phyloP scores from a whole-genome alignment of 2,888 invertebrate species.

The Eristalis tenax region DNA sequence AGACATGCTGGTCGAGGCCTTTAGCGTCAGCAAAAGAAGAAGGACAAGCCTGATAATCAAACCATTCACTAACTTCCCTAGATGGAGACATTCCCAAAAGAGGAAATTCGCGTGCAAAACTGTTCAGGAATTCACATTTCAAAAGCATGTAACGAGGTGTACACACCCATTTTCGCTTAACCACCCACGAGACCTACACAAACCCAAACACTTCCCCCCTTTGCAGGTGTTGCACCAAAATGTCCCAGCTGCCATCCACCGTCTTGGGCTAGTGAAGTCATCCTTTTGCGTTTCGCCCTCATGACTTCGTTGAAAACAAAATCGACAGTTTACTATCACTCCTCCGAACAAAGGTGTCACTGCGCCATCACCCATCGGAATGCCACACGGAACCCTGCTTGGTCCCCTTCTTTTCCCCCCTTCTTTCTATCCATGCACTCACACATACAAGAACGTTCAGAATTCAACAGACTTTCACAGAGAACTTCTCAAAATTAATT shows the following conservation, averaged over 20 bases:
- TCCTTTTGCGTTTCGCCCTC: background rate
- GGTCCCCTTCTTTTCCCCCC: background rate
- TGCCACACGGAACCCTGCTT: conserved; percentile 7
- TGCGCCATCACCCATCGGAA: background rate
- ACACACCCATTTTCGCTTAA: background rate
- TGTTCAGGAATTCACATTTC: too few relatives aligned
- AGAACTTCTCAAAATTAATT: conserved; percentile 59
- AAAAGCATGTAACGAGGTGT: background rate
- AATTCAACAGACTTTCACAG: background rate
- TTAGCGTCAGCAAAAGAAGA: too few relatives aligned
- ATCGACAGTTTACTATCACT: background rate
- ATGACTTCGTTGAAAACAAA: background rate
- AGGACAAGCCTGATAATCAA: too few relatives aligned
- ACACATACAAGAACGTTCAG: background rate
- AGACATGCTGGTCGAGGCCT: too few relatives aligned
- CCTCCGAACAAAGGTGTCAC: background rate
- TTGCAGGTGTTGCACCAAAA: background rate
- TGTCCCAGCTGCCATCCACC: background rate
- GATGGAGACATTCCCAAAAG: too few relatives aligned
- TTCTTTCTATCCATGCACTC: too few relatives aligned
- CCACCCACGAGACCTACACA: background rate
- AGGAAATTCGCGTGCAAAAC: too few relatives aligned
- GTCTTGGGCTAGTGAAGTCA: background rate
- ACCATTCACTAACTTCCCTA: too few relatives aligned
- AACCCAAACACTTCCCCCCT: background rate